phyloP scores from a whole-genome alignment of 1,140 invertebrate species.

The Calliphora vicina region DNA sequence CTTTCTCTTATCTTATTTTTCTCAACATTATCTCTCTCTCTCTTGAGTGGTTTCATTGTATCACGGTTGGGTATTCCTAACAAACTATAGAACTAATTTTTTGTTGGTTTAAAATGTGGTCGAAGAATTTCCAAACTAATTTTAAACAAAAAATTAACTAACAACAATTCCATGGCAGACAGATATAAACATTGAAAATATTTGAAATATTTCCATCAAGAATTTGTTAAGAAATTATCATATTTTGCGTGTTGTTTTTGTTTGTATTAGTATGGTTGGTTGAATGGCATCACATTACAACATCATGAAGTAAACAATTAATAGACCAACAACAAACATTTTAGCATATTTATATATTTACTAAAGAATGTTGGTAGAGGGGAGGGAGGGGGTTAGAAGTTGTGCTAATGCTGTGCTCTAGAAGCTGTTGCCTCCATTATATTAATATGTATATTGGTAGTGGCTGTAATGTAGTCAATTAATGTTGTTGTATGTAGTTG shows the following conservation, averaged over 20 bases:
- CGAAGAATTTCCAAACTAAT: no score
- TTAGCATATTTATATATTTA: neutral
- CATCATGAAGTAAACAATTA: neutral
- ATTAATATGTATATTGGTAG: neutral
- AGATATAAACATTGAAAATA: neutral
- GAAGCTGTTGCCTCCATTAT: neutral
- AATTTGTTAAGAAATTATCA: neutral
- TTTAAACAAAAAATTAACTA: no score
- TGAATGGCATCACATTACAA: neutral
- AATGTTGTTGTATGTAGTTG: neutral
- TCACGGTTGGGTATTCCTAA: no score
- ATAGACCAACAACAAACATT: neutral
- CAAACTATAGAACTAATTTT: no score
- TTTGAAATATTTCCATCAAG: neutral
- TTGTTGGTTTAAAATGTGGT: no score
- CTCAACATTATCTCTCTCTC: no score
- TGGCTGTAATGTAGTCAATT: conserved; percentile 6
- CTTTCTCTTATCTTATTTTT: no score
- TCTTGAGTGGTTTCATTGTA: no score
- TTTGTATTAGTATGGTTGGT: neutral
- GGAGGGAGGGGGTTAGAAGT: no score
- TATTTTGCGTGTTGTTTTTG: neutral
- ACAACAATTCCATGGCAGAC: neutral
- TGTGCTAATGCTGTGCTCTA: no score
- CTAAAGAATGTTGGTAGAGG: neutral